phyloP scores from a whole-genome alignment of 2,888 invertebrate genomes.

The Drosophila rubida region DNA sequence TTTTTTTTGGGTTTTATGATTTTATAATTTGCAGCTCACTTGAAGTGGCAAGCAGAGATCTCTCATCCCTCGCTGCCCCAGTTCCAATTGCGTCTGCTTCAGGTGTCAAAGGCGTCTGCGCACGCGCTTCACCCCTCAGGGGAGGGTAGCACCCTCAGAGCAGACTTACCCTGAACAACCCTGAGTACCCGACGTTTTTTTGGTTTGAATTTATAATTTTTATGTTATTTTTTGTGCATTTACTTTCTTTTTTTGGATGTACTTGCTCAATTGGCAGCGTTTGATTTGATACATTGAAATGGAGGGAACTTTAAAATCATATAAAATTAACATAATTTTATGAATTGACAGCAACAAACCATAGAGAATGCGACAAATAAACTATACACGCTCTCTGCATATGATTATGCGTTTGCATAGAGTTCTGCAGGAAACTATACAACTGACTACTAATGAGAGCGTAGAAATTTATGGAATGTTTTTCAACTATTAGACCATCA shows the following conservation, averaged over 20 bases:
- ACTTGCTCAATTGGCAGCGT: constrained; percentile 57
- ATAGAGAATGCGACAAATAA: constrained; percentile 70
- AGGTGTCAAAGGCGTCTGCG: constrained; percentile 74
- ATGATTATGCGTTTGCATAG: constrained; percentile 36
- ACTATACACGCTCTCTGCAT: constrained; percentile 58
- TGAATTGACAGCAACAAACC: constrained; percentile 75
- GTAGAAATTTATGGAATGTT: constrained; percentile 1
- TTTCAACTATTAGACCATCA: background rate
- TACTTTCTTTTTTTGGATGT: constrained; percentile 44
- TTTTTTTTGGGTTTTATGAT: constrained; percentile 63
- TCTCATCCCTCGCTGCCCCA: constrained; percentile 10
- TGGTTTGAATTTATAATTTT: constrained; percentile 67
- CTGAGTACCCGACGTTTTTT: constrained; percentile 29
- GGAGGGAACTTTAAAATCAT: constrained; percentile 34
- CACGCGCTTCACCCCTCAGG: constrained; percentile 59
- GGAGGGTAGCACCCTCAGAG: background rate
- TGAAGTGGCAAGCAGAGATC: constrained; percentile 57
- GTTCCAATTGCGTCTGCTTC: constrained; percentile 57
- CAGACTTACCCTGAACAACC: constrained; percentile 29
- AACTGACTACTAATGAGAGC: constrained; percentile 7
- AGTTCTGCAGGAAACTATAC: constrained; percentile 15
- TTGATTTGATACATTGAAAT: constrained; percentile 45
- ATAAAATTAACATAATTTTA: constrained; percentile 70
- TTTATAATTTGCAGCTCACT: constrained; percentile 72
- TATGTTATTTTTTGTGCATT: constrained; percentile 18